These are phyloP conservation scores for Zelleria hepariella DNA, from an alignment of 2,888 invertebrate species.

Conservation along the genomic window DNA sequence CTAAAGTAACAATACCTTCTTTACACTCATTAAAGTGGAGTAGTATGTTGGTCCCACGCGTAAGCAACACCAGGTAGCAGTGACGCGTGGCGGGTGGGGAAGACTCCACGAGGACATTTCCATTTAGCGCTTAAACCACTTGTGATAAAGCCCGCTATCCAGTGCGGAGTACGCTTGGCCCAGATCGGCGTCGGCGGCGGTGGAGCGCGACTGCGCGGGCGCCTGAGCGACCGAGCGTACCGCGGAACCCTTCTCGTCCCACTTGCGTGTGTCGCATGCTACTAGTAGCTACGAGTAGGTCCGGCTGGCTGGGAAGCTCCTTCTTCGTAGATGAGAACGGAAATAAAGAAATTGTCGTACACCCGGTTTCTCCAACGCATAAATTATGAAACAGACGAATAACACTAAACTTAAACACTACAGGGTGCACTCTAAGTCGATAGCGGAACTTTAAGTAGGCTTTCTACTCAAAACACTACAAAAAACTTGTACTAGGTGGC, in stretches of 20 bases:
- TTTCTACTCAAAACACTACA: too few species aligned
- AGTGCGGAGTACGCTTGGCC: neutral
- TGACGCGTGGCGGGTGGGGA: neutral
- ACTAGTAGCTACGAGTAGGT: neutral
- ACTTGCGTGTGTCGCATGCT: neutral
- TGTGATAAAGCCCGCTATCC: neutral
- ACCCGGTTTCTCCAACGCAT: too few species aligned
- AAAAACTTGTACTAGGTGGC: too few species aligned
- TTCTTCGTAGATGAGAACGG: neutral
- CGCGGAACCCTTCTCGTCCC: neutral
- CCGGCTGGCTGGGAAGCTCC: neutral
- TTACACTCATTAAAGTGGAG: conserved; percentile 1
- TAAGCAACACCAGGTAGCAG: neutral
- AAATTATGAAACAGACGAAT: too few species aligned
- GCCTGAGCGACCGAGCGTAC: neutral
- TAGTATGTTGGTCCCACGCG: conserved; percentile 5
- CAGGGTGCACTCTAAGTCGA: too few species aligned
- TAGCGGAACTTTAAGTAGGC: too few species aligned
- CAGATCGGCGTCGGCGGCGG: neutral
- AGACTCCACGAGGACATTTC: neutral
- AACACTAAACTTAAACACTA: too few species aligned
- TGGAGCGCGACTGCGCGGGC: conserved; percentile 1
- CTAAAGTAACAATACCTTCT: neutral
- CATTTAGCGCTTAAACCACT: neutral
- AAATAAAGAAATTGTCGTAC: too few species aligned